Percentiles rank a stretch among this genome's conserved stretches.
phyloP scores from a whole-genome alignment of 2,797 vertebrate genomes.

The Gambelia wislizenii region DNA sequence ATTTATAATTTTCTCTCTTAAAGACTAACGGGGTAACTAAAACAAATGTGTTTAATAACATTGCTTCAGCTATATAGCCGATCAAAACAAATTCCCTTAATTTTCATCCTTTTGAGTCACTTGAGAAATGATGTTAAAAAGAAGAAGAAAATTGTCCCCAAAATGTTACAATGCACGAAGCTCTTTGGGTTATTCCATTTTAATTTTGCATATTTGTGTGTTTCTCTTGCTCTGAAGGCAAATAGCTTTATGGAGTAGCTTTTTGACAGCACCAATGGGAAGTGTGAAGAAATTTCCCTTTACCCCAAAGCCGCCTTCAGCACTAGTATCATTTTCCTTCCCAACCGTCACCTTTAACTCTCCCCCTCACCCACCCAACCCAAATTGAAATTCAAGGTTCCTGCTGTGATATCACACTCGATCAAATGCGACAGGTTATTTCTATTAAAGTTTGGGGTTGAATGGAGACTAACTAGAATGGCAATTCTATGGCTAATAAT shows the following conservation, averaged over 20 bases:
- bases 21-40: constrained; percentile 59
- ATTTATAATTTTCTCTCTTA: constrained; percentile 42
- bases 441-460: constrained; percentile 79
- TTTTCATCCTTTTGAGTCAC: constrained; percentile 25
- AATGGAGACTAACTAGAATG: constrained; percentile 79
- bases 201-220: constrained; percentile 39
- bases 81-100: constrained; percentile 42
- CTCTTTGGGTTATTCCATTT: constrained; percentile 22
- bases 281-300: constrained; percentile 75
- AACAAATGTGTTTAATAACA: constrained; percentile 64
- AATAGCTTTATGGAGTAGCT: constrained; percentile 72
- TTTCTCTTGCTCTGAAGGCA: constrained; percentile 66
- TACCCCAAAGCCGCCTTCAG: constrained; percentile 71
- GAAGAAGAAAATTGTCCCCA: background rate
- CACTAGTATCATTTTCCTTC: constrained; percentile 73
- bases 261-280: constrained; percentile 75
- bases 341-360: background rate
- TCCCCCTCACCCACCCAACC: constrained; percentile 26
- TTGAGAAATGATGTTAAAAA: constrained; percentile 34
- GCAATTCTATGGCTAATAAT: constrained; percentile 74
- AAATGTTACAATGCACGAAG: constrained; percentile 25
- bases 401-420: constrained; percentile 76
- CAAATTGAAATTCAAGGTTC: constrained; percentile 77
- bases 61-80: constrained; percentile 41
- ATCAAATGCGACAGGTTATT: constrained; percentile 80